Evolutionary conservation across 2,113 vertebrate species (phyloP).

Genomic region (Prunella fulvescens): DNA sequence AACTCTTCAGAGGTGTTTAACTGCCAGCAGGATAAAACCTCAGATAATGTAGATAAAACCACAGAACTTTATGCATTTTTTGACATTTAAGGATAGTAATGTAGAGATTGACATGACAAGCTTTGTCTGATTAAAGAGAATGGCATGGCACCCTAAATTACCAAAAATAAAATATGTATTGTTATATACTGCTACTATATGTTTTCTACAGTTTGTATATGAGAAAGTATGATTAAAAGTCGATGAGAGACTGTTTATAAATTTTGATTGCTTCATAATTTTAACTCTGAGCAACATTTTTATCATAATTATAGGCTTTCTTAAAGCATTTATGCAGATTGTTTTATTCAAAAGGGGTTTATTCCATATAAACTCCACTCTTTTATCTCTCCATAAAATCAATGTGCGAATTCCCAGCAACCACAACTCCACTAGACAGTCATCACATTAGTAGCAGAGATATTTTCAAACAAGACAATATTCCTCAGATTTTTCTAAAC

Average conservation of each 20-base stretch:
- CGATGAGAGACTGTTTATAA: slow-evolving; percentile 85
- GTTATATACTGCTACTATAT: slow-evolving; percentile 75
- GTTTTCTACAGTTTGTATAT: slow-evolving; percentile 79
- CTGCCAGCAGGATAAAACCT: neutral
- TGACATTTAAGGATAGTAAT: neutral
- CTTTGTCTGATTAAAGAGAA: neutral
- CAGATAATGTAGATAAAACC: neutral
- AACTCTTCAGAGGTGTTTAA: neutral
- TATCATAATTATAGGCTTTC: slow-evolving; percentile 87
- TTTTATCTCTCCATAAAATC: slow-evolving; percentile 77
- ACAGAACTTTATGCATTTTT: neutral
- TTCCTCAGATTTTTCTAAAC: neutral
- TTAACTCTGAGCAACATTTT: slow-evolving; percentile 87
- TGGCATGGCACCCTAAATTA: slow-evolving; percentile 25
- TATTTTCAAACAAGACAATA: neutral
- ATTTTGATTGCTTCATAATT: slow-evolving; percentile 89
- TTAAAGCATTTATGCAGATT: slow-evolving; percentile 85
- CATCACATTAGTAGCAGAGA: slow-evolving; percentile 6
- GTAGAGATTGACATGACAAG: neutral
- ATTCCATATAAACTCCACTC: slow-evolving; percentile 81
- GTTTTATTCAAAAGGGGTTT: slow-evolving; percentile 81
- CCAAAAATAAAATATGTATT: slow-evolving; percentile 67
- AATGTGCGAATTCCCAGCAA: slow-evolving; percentile 65
- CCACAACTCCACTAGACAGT: slow-evolving; percentile 56
- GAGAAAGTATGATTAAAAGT: slow-evolving; percentile 84